Evolutionary conservation across 2,888 invertebrate species (phyloP).

Genomic region (Pseudococcus viburni): DNA sequence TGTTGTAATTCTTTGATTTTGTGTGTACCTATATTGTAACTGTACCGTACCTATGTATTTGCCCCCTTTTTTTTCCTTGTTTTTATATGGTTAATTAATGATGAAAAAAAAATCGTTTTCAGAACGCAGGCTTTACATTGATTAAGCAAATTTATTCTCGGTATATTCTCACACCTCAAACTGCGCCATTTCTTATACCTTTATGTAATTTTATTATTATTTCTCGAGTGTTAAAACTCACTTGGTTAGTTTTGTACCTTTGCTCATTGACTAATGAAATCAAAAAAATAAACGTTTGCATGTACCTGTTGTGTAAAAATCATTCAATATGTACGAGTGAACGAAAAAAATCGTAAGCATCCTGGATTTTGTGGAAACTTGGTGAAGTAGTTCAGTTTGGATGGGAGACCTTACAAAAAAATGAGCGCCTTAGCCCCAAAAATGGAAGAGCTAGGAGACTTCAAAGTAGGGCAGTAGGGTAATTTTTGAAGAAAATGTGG

Average conservation of each 20-base stretch:
- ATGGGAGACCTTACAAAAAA: too few relatives aligned
- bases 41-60: background rate
- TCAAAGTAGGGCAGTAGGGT: too few relatives aligned
- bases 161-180: slow-evolving; percentile 25
- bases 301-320: background rate
- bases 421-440: too few relatives aligned
- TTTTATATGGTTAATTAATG: background rate
- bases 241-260: slow-evolving; percentile 54
- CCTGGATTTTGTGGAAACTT: too few relatives aligned
- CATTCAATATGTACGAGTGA: too few relatives aligned
- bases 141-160: slow-evolving; percentile 26
- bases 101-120: background rate
- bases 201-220: background rate
- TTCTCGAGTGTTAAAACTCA: slow-evolving; percentile 47
- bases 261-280: slow-evolving; percentile 52
- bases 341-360: too few relatives aligned
- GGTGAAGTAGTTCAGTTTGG: too few relatives aligned
- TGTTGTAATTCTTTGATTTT: slow-evolving; percentile 39
- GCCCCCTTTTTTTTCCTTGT: slow-evolving; percentile 1
- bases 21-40: slow-evolving; percentile 8
- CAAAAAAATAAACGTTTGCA: slow-evolving; percentile 45
- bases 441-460: too few relatives aligned
- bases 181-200: slow-evolving; percentile 48
- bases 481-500: too few relatives aligned
- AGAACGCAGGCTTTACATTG: background rate